Conservation (phyloP, 1,140 invertebrate genomes). For the Temnothorax longispinosus region DNA sequence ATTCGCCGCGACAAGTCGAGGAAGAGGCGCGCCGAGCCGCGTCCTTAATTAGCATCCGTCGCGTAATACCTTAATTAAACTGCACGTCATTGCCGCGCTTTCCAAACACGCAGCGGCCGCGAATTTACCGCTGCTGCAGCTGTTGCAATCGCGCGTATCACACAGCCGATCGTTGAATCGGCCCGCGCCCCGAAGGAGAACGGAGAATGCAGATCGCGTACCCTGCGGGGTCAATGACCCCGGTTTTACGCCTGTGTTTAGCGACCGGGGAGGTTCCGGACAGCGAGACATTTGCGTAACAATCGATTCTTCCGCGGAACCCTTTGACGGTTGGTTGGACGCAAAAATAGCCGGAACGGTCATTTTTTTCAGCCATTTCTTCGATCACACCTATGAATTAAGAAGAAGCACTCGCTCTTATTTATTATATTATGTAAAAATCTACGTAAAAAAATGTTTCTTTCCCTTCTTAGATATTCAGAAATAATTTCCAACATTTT, state of each 20-base stretch:
- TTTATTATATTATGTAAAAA: neutral
- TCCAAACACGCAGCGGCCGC: neutral
- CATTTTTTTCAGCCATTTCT: neutral
- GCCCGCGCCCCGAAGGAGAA: slow-evolving; percentile 29
- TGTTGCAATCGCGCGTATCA: slow-evolving; percentile 37
- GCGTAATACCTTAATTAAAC: slow-evolving; percentile 56
- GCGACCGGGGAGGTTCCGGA: slow-evolving; percentile 42
- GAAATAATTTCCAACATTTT: neutral
- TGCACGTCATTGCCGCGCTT: neutral
- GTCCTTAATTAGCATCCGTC: slow-evolving; percentile 65
- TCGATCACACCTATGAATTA: neutral
- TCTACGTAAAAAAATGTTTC: neutral
- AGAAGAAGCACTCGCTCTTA: neutral
- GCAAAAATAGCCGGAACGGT: neutral
- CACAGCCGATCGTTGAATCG: slow-evolving; percentile 35
- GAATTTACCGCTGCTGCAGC: neutral
- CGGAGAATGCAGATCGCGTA: slow-evolving; percentile 53
- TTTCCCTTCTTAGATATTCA: neutral
- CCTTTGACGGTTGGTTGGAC: neutral
- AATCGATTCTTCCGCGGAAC: slow-evolving; percentile 57
- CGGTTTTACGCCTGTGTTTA: slow-evolving; percentile 39
- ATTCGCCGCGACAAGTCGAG: slow-evolving; percentile 26
- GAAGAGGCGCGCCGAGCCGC: slow-evolving; percentile 35
- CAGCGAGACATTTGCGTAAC: slow-evolving; percentile 65
- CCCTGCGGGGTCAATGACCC: slow-evolving; percentile 49